phyloP scores from a whole-genome alignment of 2,888 invertebrate species.

The Coenonympha glycerion region DNA sequence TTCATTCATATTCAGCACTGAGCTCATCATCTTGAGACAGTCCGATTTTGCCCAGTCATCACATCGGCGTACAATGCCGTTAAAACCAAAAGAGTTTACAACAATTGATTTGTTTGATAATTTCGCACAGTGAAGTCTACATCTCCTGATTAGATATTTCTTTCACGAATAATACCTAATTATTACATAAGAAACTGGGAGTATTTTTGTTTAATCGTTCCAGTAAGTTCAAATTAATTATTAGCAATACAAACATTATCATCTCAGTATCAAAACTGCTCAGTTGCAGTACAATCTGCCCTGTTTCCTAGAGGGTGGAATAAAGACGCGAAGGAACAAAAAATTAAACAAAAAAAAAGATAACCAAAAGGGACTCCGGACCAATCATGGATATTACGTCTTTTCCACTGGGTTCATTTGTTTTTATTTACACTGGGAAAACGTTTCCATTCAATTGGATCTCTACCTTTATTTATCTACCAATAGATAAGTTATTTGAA shows the following conservation, averaged over 20 bases:
- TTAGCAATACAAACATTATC: neutral
- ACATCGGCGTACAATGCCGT: too few relatives aligned
- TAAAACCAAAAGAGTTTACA: too few relatives aligned
- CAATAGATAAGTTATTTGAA: slow-evolving; percentile 3
- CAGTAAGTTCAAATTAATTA: too few relatives aligned
- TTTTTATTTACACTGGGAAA: slow-evolving; percentile 17
- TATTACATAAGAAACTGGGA: too few relatives aligned
- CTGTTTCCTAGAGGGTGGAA: slow-evolving; percentile 67
- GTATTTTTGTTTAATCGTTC: too few relatives aligned
- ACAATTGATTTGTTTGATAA: too few relatives aligned
- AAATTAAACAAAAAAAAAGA: slow-evolving; percentile 57
- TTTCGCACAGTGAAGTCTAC: too few relatives aligned
- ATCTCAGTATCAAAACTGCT: slow-evolving; percentile 42
- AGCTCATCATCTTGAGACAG: too few relatives aligned
- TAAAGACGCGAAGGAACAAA: slow-evolving; percentile 63
- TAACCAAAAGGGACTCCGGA: slow-evolving; percentile 50
- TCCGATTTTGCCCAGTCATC: too few relatives aligned
- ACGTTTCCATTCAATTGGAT: slow-evolving; percentile 15
- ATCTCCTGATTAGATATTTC: too few relatives aligned
- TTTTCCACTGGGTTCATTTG: slow-evolving; percentile 23
- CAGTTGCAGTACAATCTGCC: slow-evolving; percentile 39
- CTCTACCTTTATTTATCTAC: neutral
- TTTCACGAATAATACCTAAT: too few relatives aligned
- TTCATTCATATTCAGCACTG: too few relatives aligned
- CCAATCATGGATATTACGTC: slow-evolving; percentile 69